Conservation (phyloP, 2,113 vertebrate species). For the Aldabrachelys gigantea region DNA sequence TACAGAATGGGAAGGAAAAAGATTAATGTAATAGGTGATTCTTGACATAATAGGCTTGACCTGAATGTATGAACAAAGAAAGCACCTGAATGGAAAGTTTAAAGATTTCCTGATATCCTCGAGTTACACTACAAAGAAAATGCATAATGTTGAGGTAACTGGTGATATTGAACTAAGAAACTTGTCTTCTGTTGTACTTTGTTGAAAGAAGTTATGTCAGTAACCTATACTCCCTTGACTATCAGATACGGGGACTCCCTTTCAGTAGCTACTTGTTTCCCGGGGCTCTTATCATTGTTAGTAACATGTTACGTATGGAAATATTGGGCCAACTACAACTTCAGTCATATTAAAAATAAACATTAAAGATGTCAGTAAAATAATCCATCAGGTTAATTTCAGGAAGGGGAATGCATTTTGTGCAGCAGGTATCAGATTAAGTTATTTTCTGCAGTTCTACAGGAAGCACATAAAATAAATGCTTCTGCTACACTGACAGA, state of each 20-base stretch:
- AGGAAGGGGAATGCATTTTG: not conserved
- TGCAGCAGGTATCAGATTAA: not conserved
- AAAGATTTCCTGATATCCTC: not conserved
- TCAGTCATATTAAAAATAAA: not conserved
- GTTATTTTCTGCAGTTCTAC: slow-evolving; percentile 26
- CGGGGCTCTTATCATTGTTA: not conserved
- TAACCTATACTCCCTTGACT: not conserved
- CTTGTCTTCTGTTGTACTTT: not conserved
- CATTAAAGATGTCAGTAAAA: slow-evolving; percentile 20
- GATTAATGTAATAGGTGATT: not conserved
- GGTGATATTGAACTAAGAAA: not conserved
- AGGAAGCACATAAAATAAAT: slow-evolving; percentile 12
- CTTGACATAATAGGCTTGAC: not conserved
- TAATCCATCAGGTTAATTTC: slow-evolving; percentile 13
- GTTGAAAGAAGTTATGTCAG: not conserved
- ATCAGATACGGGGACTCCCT: not conserved
- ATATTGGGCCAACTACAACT: not conserved
- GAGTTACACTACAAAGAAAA: not conserved
- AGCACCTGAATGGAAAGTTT: not conserved
- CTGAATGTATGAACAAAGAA: not conserved
- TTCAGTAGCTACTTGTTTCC: not conserved
- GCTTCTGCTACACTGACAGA: slow-evolving; percentile 17
- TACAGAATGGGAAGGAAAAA: not conserved
- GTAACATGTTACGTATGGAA: not conserved
- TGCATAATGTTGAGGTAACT: not conserved